phyloP scores from a whole-genome alignment of 2,797 vertebrate species.

The Darevskia nairensis region DNA sequence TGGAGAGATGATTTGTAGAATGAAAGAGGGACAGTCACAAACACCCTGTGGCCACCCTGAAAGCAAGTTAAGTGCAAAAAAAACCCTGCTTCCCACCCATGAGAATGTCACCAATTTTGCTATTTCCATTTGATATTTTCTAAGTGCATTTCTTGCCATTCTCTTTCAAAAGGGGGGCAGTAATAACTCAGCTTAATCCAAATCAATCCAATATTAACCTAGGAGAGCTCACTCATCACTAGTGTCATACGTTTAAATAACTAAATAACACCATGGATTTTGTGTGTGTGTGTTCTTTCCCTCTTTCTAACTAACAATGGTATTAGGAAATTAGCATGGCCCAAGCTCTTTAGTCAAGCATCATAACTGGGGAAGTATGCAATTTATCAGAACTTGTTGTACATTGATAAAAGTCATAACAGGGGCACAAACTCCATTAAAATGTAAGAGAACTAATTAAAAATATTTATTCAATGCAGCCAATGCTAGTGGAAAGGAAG shows the following conservation, averaged over 20 bases:
- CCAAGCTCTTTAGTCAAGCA: neutral
- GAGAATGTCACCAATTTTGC: no score
- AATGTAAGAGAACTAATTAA: neutral
- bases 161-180: no score
- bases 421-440: conserved; percentile 3
- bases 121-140: no score
- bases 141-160: no score
- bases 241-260: neutral
- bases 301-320: neutral
- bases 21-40: no score
- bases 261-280: neutral
- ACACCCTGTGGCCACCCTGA: no score
- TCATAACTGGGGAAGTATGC: neutral
- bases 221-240: neutral
- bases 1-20: no score
- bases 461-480: neutral
- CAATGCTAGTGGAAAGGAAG: neutral
- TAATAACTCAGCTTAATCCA: neutral
- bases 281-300: neutral
- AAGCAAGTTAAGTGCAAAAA: no score
- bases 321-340: conserved; percentile 1
- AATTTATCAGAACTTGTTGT: neutral
- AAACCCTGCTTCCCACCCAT: no score
- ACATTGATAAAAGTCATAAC: neutral
- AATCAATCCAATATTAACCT: neutral